phyloP scores from a whole-genome alignment of 2,888 invertebrate genomes.

The Clanis bilineata region DNA sequence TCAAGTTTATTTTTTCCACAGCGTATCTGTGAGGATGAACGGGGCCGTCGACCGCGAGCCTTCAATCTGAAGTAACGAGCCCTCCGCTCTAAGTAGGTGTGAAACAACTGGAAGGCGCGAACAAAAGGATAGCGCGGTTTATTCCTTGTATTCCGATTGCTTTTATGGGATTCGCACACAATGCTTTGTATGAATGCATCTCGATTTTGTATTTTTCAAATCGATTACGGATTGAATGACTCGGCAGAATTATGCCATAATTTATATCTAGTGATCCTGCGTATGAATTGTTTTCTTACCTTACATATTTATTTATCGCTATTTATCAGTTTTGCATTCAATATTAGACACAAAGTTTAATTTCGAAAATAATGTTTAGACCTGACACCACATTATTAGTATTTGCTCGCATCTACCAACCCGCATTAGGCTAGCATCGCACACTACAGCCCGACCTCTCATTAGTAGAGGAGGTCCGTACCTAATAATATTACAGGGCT shows the following conservation, averaged over 20 bases:
- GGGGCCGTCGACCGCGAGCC: constrained; percentile 70
- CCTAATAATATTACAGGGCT: too few species aligned
- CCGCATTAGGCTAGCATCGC: too few species aligned
- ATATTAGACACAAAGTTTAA: neutral
- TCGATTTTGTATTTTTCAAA: constrained; percentile 19
- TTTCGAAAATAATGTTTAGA: neutral
- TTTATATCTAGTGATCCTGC: neutral
- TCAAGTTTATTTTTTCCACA: constrained; percentile 40
- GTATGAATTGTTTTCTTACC: neutral
- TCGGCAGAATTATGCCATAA: neutral
- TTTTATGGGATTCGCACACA: constrained; percentile 19
- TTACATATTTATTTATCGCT: neutral
- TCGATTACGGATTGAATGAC: constrained; percentile 5
- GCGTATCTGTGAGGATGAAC: constrained; percentile 52
- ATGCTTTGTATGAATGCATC: constrained; percentile 23
- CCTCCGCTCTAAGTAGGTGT: constrained; percentile 70
- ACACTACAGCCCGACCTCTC: too few species aligned
- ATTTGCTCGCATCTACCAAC: too few species aligned
- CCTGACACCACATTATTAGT: neutral
- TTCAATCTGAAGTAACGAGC: constrained; percentile 76
- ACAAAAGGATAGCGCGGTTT: constrained; percentile 60
- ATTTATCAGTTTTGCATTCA: too few species aligned
- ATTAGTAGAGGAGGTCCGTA: too few species aligned
- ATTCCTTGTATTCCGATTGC: constrained; percentile 33
- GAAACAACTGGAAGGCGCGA: constrained; percentile 63